Evolutionary conservation across 2,113 vertebrate species (phyloP).

Genomic region (Ailuropoda melanoleuca): DNA sequence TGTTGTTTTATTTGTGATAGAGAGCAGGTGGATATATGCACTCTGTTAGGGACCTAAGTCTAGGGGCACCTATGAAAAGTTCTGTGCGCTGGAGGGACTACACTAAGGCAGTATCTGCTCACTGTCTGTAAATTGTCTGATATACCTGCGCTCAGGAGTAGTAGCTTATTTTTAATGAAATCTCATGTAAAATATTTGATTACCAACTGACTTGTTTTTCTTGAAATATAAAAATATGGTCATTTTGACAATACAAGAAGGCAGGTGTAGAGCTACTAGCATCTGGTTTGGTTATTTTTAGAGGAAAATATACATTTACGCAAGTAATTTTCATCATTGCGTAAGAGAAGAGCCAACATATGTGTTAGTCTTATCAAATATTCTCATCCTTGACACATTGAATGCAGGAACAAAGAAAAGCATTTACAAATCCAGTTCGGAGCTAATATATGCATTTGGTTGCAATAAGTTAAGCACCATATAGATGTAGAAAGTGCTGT

Average conservation of each 20-base stretch:
- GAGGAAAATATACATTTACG: background rate
- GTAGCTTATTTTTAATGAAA: background rate
- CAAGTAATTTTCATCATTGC: background rate
- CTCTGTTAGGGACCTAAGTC: background rate
- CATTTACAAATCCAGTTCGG: background rate
- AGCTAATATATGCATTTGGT: background rate
- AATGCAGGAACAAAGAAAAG: background rate
- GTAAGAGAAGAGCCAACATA: background rate
- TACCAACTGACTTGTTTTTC: background rate
- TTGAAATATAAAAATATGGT: background rate
- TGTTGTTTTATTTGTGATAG: background rate
- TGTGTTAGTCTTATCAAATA: background rate
- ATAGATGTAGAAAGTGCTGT: background rate
- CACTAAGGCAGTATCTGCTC: background rate
- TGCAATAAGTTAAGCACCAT: background rate
- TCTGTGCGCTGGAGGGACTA: background rate
- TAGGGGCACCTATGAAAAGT: background rate
- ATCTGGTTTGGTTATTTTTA: background rate
- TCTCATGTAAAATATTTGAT: background rate
- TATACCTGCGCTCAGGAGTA: rapidly evolving
- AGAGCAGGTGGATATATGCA: background rate
- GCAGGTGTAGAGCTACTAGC: background rate
- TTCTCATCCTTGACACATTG: background rate
- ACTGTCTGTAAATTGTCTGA: background rate
- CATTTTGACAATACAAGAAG: background rate